Percentiles rank a stretch among this genome's conserved stretches.
phyloP scores from a whole-genome alignment of 2,888 invertebrate genomes.

The Creontiades dilutus region DNA sequence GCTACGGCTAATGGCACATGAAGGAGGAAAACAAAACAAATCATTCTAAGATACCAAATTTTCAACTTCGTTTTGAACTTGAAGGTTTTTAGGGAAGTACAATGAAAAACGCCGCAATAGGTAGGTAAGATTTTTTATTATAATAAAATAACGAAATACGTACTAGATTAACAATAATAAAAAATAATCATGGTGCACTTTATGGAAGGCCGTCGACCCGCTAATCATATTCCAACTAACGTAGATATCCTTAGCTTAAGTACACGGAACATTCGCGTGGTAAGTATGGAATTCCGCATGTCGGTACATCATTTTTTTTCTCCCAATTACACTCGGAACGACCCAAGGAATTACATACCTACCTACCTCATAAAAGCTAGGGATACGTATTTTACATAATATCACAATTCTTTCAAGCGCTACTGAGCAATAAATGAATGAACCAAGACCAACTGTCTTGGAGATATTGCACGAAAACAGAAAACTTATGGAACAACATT shows the following conservation, averaged over 20 bases:
- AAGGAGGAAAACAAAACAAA: no score
- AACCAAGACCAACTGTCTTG: not conserved
- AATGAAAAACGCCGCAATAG: no score
- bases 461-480: not conserved
- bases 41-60: no score
- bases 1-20: no score
- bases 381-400: constrained; percentile 24
- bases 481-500: not conserved
- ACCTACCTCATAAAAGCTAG: not conserved
- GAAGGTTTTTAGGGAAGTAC: no score
- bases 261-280: not conserved
- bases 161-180: not conserved
- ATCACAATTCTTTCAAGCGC: constrained; percentile 20
- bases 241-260: not conserved
- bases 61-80: no score
- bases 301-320: no score
- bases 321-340: not conserved
- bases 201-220: not conserved
- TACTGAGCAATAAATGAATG: not conserved
- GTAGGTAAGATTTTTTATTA: not conserved
- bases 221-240: not conserved
- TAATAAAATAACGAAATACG: constrained; percentile 8
- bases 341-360: not conserved
- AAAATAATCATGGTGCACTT: constrained; percentile 21
- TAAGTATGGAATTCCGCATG: not conserved